A percentile compares a stretch with the other conserved stretches of the same genome.
Evolutionary conservation across 2,113 vertebrate species (phyloP).

Genomic region (Galbula dea): DNA sequence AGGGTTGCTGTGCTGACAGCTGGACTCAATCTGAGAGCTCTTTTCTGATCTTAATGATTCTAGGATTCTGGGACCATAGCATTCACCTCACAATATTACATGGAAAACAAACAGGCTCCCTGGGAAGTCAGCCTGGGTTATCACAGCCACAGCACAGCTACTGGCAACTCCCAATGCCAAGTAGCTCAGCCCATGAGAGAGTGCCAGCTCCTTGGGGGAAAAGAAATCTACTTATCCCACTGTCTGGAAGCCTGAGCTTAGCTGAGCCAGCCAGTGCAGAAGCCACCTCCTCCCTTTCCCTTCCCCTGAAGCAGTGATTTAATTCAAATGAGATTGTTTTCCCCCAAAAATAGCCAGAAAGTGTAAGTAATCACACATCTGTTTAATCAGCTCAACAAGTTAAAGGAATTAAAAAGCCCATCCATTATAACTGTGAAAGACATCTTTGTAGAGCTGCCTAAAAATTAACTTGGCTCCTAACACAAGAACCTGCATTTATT

Average conservation of each 20-base stretch:
- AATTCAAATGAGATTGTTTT: neutral
- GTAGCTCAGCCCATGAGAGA: neutral
- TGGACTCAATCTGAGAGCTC: too few relatives aligned
- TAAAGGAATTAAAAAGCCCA: neutral
- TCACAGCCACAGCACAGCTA: neutral
- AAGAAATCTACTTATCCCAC: neutral
- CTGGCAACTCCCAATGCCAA: neutral
- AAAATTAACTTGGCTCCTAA: neutral
- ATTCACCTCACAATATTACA: fast-evolving
- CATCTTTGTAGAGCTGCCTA: neutral
- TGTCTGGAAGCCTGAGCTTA: neutral
- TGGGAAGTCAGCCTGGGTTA: neutral
- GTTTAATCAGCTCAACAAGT: neutral
- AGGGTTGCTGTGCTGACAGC: too few relatives aligned
- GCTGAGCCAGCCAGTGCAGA: neutral
- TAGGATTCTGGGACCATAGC: too few relatives aligned
- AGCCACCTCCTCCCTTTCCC: neutral
- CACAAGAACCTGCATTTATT: neutral
- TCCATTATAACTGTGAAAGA: neutral
- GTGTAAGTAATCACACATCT: neutral
- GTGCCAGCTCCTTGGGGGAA: neutral
- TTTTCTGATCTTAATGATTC: too few relatives aligned
- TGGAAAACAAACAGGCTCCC: neutral
- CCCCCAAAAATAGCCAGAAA: neutral
- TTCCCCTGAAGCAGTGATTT: neutral